phyloP scores from a whole-genome alignment of 2,797 vertebrate species.

The Macrochelys suwanniensis region DNA sequence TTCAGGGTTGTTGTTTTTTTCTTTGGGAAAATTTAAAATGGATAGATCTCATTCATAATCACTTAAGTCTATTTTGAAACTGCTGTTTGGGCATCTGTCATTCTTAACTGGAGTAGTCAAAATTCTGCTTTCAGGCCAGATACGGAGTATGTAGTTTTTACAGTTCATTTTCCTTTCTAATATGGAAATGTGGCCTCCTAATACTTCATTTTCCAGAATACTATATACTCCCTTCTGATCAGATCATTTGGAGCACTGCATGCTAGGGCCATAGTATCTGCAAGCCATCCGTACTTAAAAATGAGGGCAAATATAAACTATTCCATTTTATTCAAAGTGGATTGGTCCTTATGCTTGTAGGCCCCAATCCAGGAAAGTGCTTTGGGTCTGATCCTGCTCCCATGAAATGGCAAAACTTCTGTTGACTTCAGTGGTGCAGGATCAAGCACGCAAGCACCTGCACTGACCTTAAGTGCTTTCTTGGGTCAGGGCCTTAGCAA shows the following conservation, averaged over 20 bases:
- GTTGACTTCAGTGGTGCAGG: neutral
- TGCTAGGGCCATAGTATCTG: neutral
- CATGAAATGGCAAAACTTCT: constrained; percentile 46
- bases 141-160: neutral
- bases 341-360: neutral
- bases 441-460: neutral
- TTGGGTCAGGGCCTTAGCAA: constrained; percentile 26
- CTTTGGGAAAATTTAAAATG: neutral
- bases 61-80: neutral
- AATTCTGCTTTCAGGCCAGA: neutral
- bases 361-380: constrained; percentile 33
- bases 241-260: neutral
- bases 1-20: neutral
- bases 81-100: rapidly evolving
- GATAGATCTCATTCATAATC: neutral
- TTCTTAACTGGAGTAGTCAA: neutral
- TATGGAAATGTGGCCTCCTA: neutral
- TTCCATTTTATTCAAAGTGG: constrained; percentile 24
- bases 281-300: neutral
- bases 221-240: neutral
- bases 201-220: neutral
- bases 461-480: constrained; percentile 60
- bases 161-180: rapidly evolving
- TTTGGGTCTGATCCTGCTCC: constrained; percentile 41
- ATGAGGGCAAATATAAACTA: neutral